Evolutionary conservation across 2,113 vertebrate genomes (phyloP).

Genomic region (Lontra canadensis): DNA sequence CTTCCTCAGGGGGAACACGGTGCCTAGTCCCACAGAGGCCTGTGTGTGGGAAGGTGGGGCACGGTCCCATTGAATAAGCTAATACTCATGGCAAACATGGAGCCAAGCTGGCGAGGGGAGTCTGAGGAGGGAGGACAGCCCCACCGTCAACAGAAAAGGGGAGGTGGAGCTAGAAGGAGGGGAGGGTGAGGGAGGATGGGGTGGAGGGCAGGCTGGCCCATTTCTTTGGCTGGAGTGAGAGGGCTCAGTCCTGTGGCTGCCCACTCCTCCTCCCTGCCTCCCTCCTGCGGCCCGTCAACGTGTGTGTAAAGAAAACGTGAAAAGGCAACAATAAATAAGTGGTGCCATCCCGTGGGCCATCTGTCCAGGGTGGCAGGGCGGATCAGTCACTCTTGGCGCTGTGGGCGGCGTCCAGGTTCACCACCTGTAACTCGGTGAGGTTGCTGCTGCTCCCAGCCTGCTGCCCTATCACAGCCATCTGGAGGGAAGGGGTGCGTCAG

Average conservation of each 20-base stretch:
- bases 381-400: slow-evolving; percentile 94
- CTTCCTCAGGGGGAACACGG: slow-evolving; percentile 53
- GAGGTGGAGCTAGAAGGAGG: slow-evolving; percentile 52
- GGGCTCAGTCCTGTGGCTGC: slow-evolving; percentile 82
- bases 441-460: slow-evolving; percentile 96
- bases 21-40: slow-evolving; percentile 69
- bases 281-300: slow-evolving; percentile 72
- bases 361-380: slow-evolving; percentile 75
- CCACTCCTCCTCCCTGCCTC: slow-evolving; percentile 78
- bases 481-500: slow-evolving; percentile 70
- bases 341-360: slow-evolving; percentile 85
- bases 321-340: slow-evolving; percentile 99
- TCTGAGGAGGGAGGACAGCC: slow-evolving; percentile 66
- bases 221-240: slow-evolving; percentile 88
- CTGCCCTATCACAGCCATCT: slow-evolving; percentile 99
- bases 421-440: slow-evolving; percentile 98
- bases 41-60: slow-evolving; percentile 60
- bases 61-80: slow-evolving; percentile 69
- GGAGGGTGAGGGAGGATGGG: slow-evolving; percentile 35
- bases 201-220: slow-evolving; percentile 75
- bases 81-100: slow-evolving; percentile 75
- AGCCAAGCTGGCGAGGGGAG: slow-evolving; percentile 71
- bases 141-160: slow-evolving; percentile 60
- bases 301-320: slow-evolving; percentile 87
- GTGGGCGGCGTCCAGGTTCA: slow-evolving; percentile 93